These are phyloP conservation scores for Dryocosmus kuriphilus DNA, from an alignment of 2,888 invertebrate species.

Conservation along the genomic window DNA sequence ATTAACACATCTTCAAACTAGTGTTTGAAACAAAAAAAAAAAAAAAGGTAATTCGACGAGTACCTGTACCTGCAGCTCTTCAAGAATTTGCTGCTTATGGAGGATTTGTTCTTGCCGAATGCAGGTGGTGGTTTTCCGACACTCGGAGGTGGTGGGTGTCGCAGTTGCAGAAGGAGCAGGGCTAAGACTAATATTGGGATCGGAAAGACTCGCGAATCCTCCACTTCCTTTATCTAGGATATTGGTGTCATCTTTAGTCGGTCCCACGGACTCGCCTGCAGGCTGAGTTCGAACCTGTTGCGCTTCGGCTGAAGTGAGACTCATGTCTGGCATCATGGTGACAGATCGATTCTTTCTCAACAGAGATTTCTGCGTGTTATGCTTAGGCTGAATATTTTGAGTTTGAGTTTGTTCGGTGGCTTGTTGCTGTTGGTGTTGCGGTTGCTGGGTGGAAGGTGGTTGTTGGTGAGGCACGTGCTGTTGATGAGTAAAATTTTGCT, in stretches of 20 bases:
- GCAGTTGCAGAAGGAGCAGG: conserved; percentile 58
- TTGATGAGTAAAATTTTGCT: conserved; percentile 66
- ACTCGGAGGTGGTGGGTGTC: conserved; percentile 64
- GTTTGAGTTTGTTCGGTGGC: conserved; percentile 68
- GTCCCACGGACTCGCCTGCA: conserved; percentile 70
- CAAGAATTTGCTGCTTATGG: conserved; percentile 85
- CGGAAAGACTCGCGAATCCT: conserved; percentile 69
- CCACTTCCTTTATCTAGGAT: conserved; percentile 78
- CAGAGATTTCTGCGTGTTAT: conserved; percentile 78
- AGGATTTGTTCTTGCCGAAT: conserved; percentile 82
- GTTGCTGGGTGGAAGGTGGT: conserved; percentile 76
- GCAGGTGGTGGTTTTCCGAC: conserved; percentile 63
- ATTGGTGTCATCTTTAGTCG: conserved; percentile 79
- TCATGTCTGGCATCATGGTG: conserved; percentile 78
- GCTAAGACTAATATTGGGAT: conserved; percentile 72
- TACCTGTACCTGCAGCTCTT: conserved; percentile 79
- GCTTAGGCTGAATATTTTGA: conserved; percentile 72
- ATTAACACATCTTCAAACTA: background rate
- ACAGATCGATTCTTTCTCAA: conserved; percentile 80
- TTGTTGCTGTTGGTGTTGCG: conserved; percentile 73
- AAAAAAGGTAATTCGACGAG: conserved; percentile 12
- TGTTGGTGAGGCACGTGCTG: conserved; percentile 72
- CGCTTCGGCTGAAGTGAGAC: conserved; percentile 81
- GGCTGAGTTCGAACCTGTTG: conserved; percentile 79
- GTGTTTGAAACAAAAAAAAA: background rate